A percentile compares a stretch with the other conserved stretches of the same genome.
These are phyloP conservation scores for Actinia equina DNA, from an alignment of 64 coral and sea anemone species.

Conservation along the genomic window DNA sequence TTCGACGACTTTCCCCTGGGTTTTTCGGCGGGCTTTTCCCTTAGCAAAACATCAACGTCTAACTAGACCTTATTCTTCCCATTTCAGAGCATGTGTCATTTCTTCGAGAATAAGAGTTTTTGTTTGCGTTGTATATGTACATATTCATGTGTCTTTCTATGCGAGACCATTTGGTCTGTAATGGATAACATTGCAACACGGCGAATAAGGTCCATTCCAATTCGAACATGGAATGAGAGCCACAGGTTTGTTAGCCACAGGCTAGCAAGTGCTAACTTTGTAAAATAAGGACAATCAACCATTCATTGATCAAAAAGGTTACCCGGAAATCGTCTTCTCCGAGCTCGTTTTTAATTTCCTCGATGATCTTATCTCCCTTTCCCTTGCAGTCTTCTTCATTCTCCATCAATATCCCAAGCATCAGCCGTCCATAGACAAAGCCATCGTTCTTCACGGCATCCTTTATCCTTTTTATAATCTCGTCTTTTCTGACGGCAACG, in stretches of 20 bases:
- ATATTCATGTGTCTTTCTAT: no score
- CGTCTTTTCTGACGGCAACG: neutral
- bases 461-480: neutral
- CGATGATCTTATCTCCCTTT: slow-evolving; percentile 23
- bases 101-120: no score
- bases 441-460: slow-evolving; percentile 9
- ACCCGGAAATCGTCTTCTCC: slow-evolving; percentile 25
- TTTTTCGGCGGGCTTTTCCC: no score
- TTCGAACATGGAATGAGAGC: no score
- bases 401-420: slow-evolving; percentile 17
- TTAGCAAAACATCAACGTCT: no score
- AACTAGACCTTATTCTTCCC: no score
- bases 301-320: neutral
- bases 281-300: neutral
- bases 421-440: neutral
- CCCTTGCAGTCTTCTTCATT: slow-evolving; percentile 30
- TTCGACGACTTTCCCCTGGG: no score
- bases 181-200: no score
- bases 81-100: no score
- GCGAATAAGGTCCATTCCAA: no score
- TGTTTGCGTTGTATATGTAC: no score
- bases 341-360: slow-evolving; percentile 17
- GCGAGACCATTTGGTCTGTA: neutral
- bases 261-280: no score
- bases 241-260: neutral